Conservation (phyloP, 2,113 vertebrate genomes). For the Amblyornis subalaris region DNA sequence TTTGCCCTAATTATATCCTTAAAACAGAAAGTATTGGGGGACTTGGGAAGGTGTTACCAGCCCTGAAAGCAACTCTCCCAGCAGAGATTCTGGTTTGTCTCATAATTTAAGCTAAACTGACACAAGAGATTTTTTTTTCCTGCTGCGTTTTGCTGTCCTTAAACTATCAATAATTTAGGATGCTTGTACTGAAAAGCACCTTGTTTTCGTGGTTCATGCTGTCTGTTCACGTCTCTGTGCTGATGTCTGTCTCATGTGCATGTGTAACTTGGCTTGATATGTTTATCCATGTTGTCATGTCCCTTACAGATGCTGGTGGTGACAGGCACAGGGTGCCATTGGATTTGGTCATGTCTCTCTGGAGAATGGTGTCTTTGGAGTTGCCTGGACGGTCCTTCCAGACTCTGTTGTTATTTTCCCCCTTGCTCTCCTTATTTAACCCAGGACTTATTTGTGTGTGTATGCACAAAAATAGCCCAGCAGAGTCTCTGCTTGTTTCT, state of each 20-base stretch:
- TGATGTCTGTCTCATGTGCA: not conserved
- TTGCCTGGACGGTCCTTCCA: not conserved
- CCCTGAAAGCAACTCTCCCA: not conserved
- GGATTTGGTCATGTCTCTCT: not conserved
- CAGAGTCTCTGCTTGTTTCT: not conserved
- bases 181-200: not conserved
- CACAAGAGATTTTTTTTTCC: not conserved
- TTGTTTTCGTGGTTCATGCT: not conserved
- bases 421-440: not conserved
- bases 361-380: not conserved
- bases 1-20: conserved; percentile 7
- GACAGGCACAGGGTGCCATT: not conserved
- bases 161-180: not conserved
- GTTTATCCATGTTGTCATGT: not conserved
- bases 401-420: not conserved
- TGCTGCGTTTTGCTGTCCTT: not conserved
- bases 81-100: not conserved
- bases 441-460: not conserved
- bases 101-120: not conserved
- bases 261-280: not conserved
- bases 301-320: not conserved
- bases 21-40: not conserved
- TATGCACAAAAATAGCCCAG: not conserved
- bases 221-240: not conserved
- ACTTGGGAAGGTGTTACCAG: not conserved